phyloP scores from a whole-genome alignment of 2,113 vertebrate species.

The Pteronura brasiliensis region DNA sequence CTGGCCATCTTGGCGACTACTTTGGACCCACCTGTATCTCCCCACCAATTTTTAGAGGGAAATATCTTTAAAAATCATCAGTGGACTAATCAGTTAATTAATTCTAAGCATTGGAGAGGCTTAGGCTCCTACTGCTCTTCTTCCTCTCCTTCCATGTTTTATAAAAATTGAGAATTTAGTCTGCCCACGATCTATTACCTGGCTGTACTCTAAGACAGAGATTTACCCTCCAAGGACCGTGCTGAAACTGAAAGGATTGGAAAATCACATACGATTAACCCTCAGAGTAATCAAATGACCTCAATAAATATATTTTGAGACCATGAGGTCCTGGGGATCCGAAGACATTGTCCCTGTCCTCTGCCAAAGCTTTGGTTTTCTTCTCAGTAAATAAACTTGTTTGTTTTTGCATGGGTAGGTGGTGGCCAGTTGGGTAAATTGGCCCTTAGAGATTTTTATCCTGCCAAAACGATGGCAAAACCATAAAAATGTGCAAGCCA shows the following conservation, averaged over 20 bases:
- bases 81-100: neutral
- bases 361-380: neutral
- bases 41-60: neutral
- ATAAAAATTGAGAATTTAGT: neutral
- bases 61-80: neutral
- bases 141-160: neutral
- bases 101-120: neutral
- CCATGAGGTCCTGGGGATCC: neutral
- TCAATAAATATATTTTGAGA: slow-evolving; percentile 8
- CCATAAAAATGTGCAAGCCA: neutral
- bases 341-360: neutral
- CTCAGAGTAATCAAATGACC: neutral
- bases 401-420: slow-evolving; percentile 9
- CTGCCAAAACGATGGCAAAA: neutral
- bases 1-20: neutral
- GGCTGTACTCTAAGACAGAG: neutral
- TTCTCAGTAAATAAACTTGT: neutral
- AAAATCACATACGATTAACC: neutral
- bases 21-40: neutral
- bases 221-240: neutral
- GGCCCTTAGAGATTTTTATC: neutral
- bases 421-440: neutral
- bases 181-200: neutral
- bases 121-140: neutral
- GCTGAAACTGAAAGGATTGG: neutral